Conservation (phyloP, 2,888 invertebrate species). For the Pelosia muscerda region DNA sequence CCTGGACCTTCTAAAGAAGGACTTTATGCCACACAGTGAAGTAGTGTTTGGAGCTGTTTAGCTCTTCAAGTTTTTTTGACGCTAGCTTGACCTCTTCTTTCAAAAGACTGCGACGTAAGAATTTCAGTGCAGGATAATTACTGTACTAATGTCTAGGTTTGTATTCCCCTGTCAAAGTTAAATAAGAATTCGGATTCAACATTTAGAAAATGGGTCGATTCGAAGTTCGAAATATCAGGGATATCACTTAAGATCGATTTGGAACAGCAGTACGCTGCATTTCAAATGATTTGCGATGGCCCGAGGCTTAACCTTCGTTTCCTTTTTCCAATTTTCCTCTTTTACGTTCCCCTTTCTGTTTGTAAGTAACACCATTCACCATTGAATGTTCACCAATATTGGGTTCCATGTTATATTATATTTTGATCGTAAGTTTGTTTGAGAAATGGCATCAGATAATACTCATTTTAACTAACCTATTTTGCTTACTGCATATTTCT, state of each 20-base stretch:
- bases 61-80: too few relatives aligned
- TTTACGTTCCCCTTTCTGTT: neutral
- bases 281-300: neutral
- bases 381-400: too few relatives aligned
- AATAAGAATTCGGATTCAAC: neutral
- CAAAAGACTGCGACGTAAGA: too few relatives aligned
- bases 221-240: neutral
- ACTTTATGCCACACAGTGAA: too few relatives aligned
- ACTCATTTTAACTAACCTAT: too few relatives aligned
- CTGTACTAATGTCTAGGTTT: too few relatives aligned
- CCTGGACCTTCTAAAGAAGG: too few relatives aligned
- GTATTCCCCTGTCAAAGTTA: too few relatives aligned
- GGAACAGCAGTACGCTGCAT: neutral
- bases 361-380: neutral
- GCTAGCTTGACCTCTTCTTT: too few relatives aligned
- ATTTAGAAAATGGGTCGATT: neutral
- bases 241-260: neutral
- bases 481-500: too few relatives aligned
- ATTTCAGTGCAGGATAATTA: neutral
- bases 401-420: neutral
- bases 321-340: neutral
- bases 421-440: neutral
- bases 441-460: neutral
- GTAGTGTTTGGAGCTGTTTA: too few relatives aligned
- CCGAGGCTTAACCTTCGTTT: neutral